phyloP scores from a whole-genome alignment of 2,797 vertebrate species.

The Gymnothorax javanicus region DNA sequence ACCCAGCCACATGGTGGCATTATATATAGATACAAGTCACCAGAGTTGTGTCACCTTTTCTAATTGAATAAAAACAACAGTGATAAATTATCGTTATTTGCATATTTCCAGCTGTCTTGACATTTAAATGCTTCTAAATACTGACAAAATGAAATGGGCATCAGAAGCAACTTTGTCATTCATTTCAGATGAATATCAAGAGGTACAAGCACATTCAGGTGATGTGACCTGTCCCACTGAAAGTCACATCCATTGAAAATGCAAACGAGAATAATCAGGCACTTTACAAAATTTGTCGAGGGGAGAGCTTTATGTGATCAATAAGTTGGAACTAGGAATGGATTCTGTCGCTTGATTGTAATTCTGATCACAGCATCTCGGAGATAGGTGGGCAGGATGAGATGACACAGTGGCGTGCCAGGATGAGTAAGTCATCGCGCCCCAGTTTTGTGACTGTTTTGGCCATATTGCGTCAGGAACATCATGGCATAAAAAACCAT shows the following conservation, averaged over 20 bases:
- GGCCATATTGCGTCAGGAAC: neutral
- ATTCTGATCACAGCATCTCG: neutral
- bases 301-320: neutral
- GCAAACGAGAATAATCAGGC: neutral
- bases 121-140: neutral
- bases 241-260: neutral
- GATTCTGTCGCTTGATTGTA: neutral
- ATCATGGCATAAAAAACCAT: neutral
- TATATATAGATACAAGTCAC: neutral
- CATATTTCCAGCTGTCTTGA: neutral
- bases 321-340: neutral
- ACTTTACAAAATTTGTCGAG: neutral
- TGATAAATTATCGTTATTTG: neutral
- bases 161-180: neutral
- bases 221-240: neutral
- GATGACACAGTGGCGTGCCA: neutral
- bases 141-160: neutral
- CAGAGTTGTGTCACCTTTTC: neutral
- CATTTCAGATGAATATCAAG: neutral
- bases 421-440: neutral
- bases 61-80: slow-evolving; percentile 4
- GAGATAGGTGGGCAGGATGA: neutral
- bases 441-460: neutral
- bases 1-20: slow-evolving; percentile 8
- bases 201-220: neutral